Conservation (phyloP, 64 coral and sea anemone species). For the Pachyseris speciosa region DNA sequence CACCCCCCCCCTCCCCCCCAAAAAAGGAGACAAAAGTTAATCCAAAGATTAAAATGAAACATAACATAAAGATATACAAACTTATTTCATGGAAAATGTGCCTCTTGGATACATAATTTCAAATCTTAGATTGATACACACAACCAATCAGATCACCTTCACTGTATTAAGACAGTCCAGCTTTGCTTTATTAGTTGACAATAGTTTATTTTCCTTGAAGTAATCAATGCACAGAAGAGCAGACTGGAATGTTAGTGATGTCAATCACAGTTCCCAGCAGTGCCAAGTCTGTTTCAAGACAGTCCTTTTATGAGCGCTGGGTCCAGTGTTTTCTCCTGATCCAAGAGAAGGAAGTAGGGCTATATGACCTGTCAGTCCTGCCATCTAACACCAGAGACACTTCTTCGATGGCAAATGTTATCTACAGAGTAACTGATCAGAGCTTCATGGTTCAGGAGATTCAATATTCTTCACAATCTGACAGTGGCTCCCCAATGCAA, state of each 20-base stretch:
- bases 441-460: conserved; percentile 29
- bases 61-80: too few species aligned
- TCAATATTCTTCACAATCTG: not conserved
- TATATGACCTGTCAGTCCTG: conserved; percentile 41
- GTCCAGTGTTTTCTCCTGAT: conserved; percentile 54
- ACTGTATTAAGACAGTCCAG: too few species aligned
- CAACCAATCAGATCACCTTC: too few species aligned
- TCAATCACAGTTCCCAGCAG: conserved; percentile 32
- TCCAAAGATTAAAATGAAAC: too few species aligned
- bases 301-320: conserved; percentile 70
- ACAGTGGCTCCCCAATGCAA: not conserved
- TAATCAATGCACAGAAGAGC: not conserved
- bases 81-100: too few species aligned
- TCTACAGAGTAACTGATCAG: conserved; percentile 32
- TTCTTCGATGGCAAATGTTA: conserved; percentile 40
- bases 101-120: too few species aligned
- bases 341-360: conserved; percentile 21
- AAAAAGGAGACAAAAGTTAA: too few species aligned
- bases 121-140: too few species aligned
- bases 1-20: too few species aligned
- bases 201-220: conserved; percentile 29
- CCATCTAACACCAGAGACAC: conserved; percentile 21
- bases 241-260: conserved; percentile 34
- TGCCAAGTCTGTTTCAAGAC: conserved; percentile 50
- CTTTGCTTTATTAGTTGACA: not conserved